Evolutionary conservation across 2,113 vertebrate species (phyloP).

Genomic region (Calyptommatus sinebrachiatus): DNA sequence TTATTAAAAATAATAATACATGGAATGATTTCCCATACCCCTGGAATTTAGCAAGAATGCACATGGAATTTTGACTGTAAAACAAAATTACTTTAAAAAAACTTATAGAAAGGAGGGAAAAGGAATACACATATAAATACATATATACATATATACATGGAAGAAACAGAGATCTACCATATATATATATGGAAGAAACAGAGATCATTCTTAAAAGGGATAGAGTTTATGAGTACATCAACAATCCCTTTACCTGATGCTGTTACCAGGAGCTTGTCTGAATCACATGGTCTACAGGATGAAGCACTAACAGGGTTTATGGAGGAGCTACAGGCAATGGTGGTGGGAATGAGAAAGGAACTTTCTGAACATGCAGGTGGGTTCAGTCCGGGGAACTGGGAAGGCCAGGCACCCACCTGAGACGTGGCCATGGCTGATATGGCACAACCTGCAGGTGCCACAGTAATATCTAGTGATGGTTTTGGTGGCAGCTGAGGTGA

Average conservation of each 20-base stretch:
- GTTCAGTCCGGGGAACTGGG: constrained; percentile 77
- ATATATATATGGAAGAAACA: constrained; percentile 20
- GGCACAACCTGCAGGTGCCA: constrained; percentile 80
- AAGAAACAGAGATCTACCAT: constrained; percentile 30
- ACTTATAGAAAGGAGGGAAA: constrained; percentile 23
- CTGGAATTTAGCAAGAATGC: constrained; percentile 31
- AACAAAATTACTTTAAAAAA: constrained; percentile 23
- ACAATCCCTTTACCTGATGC: constrained; percentile 97
- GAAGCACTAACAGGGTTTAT: constrained; percentile 91
- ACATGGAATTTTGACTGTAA: constrained; percentile 14
- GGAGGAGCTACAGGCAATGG: constrained; percentile 90
- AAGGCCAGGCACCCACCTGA: constrained; percentile 96
- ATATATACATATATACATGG: background rate
- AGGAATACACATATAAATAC: background rate
- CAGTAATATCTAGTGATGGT: constrained; percentile 93
- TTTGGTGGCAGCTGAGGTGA: constrained; percentile 98
- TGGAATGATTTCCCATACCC: constrained; percentile 69
- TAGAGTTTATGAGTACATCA: constrained; percentile 69
- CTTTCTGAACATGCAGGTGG: constrained; percentile 92
- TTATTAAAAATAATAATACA: constrained; percentile 40
- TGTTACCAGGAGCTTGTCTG: constrained; percentile 97
- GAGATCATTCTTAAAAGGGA: constrained; percentile 53
- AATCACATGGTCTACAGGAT: constrained; percentile 89
- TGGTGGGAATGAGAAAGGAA: constrained; percentile 83
- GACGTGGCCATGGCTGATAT: constrained; percentile 94